Base-by-base conservation (phyloP, 2,113 vertebrate genomes). In the Pristiophorus japonicus region DNA sequence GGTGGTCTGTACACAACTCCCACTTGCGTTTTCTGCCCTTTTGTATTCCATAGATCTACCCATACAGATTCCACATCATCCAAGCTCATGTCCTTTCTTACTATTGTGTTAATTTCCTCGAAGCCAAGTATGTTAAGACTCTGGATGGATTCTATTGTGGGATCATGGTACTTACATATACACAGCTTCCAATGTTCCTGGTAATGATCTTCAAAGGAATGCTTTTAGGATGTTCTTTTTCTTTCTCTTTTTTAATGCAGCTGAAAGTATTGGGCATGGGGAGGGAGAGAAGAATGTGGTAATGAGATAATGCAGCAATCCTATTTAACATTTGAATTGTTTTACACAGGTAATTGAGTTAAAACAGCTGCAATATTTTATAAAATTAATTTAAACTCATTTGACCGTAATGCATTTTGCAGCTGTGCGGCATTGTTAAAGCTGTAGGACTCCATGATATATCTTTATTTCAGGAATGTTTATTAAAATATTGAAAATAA, bases 121-220 rank as follows among this genome's bases (percentile, higher is more conserved):
- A n/a, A 59, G 51, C 11, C 22, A 51, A 88, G 85, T 11, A 55
- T 34, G 10, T 51, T 88, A 59, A 59, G 51, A 55, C 51, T 55
- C 16, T 30, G 18, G 34, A 59, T 62, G 30, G 30, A 91, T 6
- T 91, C 55, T 38, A 22, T 38, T 63, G 1, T 38, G 30, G 27
- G 20, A 62, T 63, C 55, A 38, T 6, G 2, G 38, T 96, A 97
- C 99, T 98, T 98, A 99, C 99, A 66, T 99, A 98, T 96, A 98
- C 98, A 96, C 98, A 99, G 38, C 98, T 98, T 96, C 98, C 98
- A 95, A 99, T 96, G 3, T 99, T 98, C 97, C 99, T 99, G 73
- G 98, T 98, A 96, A 99, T 98, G 96, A 99, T 98, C 96, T 99
- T 99, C 96, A 99, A 97, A n/a, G 98, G 98, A 95, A 99, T 98